Conservation (phyloP, 2,888 invertebrate genomes). For the Oscheius sp. region DNA sequence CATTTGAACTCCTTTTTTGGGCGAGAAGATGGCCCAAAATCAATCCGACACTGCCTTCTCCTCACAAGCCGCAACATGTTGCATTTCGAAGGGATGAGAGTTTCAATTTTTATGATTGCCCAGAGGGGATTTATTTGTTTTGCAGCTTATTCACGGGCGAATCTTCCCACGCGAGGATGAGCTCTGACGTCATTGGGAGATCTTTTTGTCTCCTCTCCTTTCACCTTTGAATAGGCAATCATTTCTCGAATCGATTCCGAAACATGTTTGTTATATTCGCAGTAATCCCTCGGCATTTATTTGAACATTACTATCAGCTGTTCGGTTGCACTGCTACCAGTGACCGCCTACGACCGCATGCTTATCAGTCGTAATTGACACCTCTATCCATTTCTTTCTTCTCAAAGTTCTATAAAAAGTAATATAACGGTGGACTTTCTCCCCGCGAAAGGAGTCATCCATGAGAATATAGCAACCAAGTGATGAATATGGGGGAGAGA, state of each 20-base stretch:
- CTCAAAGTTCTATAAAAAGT: background rate
- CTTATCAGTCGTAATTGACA: background rate
- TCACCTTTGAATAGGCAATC: background rate
- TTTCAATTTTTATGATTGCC: too few relatives aligned
- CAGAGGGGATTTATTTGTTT: too few relatives aligned
- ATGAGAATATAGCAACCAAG: too few relatives aligned
- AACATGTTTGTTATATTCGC: background rate
- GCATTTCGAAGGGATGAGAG: background rate
- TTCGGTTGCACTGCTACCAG: too few relatives aligned
- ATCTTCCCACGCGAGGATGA: too few relatives aligned
- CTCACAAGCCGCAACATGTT: slow-evolving; percentile 4
- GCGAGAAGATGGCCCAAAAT: slow-evolving; percentile 17
- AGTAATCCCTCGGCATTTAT: too few relatives aligned
- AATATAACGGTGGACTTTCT: background rate
- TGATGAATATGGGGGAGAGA: too few relatives aligned
- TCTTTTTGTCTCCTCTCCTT: background rate
- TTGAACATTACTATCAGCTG: too few relatives aligned
- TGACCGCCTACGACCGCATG: too few relatives aligned
- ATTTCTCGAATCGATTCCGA: background rate
- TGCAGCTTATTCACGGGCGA: too few relatives aligned
- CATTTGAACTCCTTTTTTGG: background rate
- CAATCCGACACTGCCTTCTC: slow-evolving; percentile 14
- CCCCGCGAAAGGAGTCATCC: background rate
- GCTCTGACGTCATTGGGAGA: too few relatives aligned
- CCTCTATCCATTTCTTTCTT: background rate